Evolutionary conservation across 2,797 vertebrate genomes (phyloP), one percentile per base, ranked within the genome.

Genomic region (Podarcis siculus): DNA sequence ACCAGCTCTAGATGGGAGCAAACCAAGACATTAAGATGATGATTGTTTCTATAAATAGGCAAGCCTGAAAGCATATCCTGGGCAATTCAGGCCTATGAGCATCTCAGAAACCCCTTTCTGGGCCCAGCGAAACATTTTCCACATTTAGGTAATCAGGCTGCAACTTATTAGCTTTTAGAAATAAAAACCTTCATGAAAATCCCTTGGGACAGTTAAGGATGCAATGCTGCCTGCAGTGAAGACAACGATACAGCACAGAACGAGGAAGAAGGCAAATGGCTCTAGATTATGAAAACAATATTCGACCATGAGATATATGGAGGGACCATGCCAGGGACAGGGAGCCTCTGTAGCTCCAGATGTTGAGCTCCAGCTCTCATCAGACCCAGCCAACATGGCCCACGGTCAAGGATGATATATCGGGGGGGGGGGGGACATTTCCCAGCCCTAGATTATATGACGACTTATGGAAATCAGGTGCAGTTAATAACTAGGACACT

Each of bases 131-230:
- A 89, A 86, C 71, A 89, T 86, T 86, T 86, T 77, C 88, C 88
- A 89, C 88, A 82, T 89, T 89, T 89, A 89, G 79, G 72, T 86
- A 89, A 89, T 86, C 42, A 77, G 39, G 58, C 78, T 77, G 42
- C 79, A 86, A 86, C 61, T 89, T 86, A 89, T 82, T 89, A 89
- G 78, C 79, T 42, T 86, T 86, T 85, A 67, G 79, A 85, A 85
- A 81, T 81, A 81, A 89, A 55, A 89, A 76, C 83, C 83, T 85
- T 81, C 88, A 17, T 3, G 25, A 77, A 67, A 83, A 83, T 55
- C 81, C 32, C 83, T 82, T 82, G 78, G 79, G 79, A 61, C 71
- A 76, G 21, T 85, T 86, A 82, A 76, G 39, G 30, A 89, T 69
- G 71, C 12, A 37, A 15, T 55, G 61, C 42, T 66, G 30, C 61